phyloP scores from a whole-genome alignment of 2,113 vertebrate genomes.

The Clarias macrocephalus region DNA sequence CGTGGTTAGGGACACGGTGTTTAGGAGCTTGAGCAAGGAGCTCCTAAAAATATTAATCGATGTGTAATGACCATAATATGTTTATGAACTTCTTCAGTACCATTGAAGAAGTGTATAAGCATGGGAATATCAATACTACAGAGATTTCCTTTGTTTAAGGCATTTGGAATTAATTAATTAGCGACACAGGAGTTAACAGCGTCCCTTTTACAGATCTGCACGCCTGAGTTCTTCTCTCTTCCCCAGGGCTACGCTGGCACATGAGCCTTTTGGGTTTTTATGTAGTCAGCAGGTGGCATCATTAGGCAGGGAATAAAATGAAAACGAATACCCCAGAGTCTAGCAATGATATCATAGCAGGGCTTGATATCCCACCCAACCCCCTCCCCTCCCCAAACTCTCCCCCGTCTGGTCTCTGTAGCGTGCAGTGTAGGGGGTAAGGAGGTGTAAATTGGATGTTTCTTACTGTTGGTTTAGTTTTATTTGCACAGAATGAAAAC shows the following conservation, averaged over 20 bases:
- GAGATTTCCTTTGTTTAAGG: not conserved
- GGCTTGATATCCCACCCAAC: conserved; percentile 58
- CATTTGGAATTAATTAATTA: conserved; percentile 9
- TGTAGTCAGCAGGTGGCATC: conserved; percentile 83
- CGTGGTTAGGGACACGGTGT: not conserved
- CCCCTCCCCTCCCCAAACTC: too few relatives aligned
- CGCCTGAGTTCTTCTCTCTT: conserved; percentile 48
- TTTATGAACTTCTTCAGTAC: conserved; percentile 8
- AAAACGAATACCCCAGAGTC: conserved; percentile 69
- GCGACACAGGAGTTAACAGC: conserved; percentile 55
- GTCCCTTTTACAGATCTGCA: conserved; percentile 61
- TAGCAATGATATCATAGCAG: conserved; percentile 70
- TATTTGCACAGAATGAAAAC: conserved; percentile 49
- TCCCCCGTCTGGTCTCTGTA: conserved; percentile 41
- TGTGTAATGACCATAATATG: not conserved
- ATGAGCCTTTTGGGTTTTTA: conserved; percentile 67
- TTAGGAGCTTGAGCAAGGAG: not conserved
- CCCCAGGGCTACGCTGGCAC: conserved; percentile 60
- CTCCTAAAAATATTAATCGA: not conserved
- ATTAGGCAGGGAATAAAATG: conserved; percentile 79
- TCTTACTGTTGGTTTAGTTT: conserved; percentile 62
- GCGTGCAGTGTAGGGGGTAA: conserved; percentile 59
- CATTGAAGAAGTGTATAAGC: not conserved
- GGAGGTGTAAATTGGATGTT: conserved; percentile 72
- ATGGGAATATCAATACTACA: not conserved